A percentile compares a stretch with the other conserved stretches of the same genome.
phyloP scores from a whole-genome alignment of 2,113 vertebrate species.

The Onychostoma macrolepis region DNA sequence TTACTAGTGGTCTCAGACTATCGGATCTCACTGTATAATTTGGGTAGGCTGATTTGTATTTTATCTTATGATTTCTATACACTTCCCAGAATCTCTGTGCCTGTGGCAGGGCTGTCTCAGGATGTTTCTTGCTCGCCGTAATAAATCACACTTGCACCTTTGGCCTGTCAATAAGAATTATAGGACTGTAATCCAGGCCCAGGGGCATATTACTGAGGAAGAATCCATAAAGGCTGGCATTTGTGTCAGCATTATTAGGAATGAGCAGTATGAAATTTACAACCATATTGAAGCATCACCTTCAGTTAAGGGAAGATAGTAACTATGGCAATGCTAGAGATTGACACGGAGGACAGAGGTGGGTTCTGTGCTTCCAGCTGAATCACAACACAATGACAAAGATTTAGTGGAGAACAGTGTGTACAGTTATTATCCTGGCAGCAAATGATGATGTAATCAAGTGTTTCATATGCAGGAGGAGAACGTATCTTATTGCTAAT shows the following conservation, averaged over 20 bases:
- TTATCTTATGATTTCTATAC: neutral
- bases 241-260: constrained; percentile 54
- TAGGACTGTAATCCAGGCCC: constrained; percentile 42
- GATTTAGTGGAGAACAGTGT: constrained; percentile 28
- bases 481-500: neutral
- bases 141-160: constrained; percentile 44
- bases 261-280: constrained; percentile 46
- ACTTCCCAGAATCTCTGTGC: constrained; percentile 7
- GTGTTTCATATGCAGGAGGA: neutral
- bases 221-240: constrained; percentile 50
- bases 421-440: constrained; percentile 30
- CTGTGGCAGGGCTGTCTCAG: constrained; percentile 1
- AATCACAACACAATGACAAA: constrained; percentile 25
- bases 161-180: constrained; percentile 47
- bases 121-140: constrained; percentile 6
- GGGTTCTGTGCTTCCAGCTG: constrained; percentile 11
- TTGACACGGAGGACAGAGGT: neutral
- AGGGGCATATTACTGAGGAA: constrained; percentile 42
- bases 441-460: constrained; percentile 3
- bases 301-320: constrained; percentile 20
- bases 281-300: constrained; percentile 19
- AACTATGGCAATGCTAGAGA: constrained; percentile 45
- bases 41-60: neutral
- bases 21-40: neutral
- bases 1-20: neutral